Conservation (phyloP, 2,113 vertebrate species). For the Embiotoca jacksoni region DNA sequence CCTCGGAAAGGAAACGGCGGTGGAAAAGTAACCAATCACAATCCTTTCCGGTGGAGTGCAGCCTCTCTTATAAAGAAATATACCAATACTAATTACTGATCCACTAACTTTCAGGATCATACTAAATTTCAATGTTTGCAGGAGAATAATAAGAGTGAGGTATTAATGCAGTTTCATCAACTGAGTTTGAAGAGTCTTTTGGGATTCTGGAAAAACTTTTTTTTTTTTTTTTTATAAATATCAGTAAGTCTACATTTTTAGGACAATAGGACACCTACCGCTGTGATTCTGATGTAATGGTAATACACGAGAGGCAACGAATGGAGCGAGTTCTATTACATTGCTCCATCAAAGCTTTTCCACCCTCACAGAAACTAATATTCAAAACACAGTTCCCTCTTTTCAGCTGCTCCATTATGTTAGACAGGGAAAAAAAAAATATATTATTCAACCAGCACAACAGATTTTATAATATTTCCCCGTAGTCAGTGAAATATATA, state of each 20-base stretch:
- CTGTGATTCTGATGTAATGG: not conserved
- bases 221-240: not conserved
- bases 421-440: not conserved
- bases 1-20: not conserved
- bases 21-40: not conserved
- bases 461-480: not conserved
- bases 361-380: not conserved
- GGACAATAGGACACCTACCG: not conserved
- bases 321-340: not conserved
- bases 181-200: not conserved
- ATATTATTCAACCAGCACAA: not conserved
- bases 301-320: not conserved
- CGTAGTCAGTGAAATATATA: not conserved
- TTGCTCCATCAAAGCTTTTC: not conserved
- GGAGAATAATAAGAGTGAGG: not conserved
- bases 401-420: not conserved
- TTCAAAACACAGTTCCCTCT: not conserved
- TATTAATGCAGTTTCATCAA: not conserved
- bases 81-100: no score
- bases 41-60: not conserved
- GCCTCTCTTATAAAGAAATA: no score
- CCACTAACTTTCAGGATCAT: not conserved
- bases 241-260: not conserved
- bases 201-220: not conserved
- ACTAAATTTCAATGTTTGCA: not conserved